Evolutionary conservation across 2,888 invertebrate genomes (phyloP).

Genomic region (Microchrysa polita): DNA sequence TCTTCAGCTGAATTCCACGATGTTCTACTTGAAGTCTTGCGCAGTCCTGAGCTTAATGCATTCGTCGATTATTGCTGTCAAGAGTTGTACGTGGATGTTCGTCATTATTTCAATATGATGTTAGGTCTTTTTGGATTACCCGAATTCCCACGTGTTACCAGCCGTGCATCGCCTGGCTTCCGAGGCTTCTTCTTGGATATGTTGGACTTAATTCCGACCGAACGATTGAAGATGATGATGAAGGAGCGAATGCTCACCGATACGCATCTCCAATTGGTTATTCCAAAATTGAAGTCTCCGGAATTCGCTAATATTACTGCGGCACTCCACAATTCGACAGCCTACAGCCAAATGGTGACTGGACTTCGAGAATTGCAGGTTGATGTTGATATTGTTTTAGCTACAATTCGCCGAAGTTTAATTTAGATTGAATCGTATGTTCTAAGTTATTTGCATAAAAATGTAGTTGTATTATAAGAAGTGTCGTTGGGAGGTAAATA

Average conservation of each 20-base stretch:
- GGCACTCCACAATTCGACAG: conserved; percentile 13
- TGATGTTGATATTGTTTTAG: conserved; percentile 34
- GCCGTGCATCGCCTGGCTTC: conserved; percentile 33
- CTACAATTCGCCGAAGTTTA: conserved; percentile 27
- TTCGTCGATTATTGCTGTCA: conserved; percentile 24
- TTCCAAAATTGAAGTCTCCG: conserved; percentile 2
- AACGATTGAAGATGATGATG: conserved; percentile 10
- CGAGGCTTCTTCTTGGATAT: conserved; percentile 39
- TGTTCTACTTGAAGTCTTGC: conserved; percentile 18
- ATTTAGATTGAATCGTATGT: background rate
- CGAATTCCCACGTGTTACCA: conserved; percentile 17
- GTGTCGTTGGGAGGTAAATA: no score
- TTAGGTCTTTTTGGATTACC: conserved; percentile 44
- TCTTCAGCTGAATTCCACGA: conserved; percentile 40
- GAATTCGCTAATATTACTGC: background rate
- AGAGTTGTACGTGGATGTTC: conserved; percentile 38
- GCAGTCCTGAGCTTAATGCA: conserved; percentile 5
- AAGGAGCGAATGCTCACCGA: conserved; percentile 7
- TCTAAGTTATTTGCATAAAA: background rate
- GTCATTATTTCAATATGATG: conserved; percentile 45
- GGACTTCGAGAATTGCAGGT: conserved; percentile 22
- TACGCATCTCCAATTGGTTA: background rate
- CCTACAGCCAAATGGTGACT: conserved; percentile 28
- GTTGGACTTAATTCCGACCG: conserved; percentile 39
- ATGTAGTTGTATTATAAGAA: background rate